A percentile compares a stretch with the other conserved stretches of the same genome.
These are phyloP conservation scores for Antidorcas marsupialis DNA, from an alignment of 2,113 vertebrate genomes.

Conservation along the genomic window DNA sequence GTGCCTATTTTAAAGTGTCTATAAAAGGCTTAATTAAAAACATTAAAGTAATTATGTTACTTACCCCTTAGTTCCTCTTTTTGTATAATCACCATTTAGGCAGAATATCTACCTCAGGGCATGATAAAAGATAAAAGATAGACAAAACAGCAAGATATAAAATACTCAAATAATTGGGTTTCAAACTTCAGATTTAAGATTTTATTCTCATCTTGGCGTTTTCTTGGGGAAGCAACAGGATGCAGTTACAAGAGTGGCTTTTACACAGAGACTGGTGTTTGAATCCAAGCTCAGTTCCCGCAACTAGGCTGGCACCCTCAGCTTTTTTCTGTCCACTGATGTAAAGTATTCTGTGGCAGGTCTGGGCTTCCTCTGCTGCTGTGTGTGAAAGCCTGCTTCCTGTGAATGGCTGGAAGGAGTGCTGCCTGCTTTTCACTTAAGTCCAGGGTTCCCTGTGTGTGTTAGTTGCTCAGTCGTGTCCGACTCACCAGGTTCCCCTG, in stretches of 20 bases:
- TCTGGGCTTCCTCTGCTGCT: neutral
- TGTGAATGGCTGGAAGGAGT: neutral
- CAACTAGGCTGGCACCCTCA: neutral
- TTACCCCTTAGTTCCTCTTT: slow-evolving; percentile 9
- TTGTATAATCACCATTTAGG: neutral
- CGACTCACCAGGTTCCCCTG: neutral
- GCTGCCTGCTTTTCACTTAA: neutral
- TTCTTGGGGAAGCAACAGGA: neutral
- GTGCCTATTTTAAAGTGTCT: neutral
- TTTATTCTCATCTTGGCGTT: neutral
- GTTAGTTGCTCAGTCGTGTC: neutral
- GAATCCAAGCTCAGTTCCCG: neutral
- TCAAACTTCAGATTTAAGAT: neutral
- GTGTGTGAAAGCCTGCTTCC: neutral
- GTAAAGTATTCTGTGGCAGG: neutral
- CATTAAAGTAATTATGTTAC: slow-evolving; percentile 37
- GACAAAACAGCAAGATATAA: neutral
- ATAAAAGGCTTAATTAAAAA: slow-evolving; percentile 47
- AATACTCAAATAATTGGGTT: neutral
- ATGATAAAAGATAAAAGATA: slow-evolving; percentile 12
- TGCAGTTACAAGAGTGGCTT: neutral
- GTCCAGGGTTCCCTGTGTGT: neutral
- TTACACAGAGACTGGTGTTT: neutral
- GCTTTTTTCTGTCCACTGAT: neutral
- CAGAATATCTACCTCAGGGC: neutral